phyloP scores from a whole-genome alignment of 2,888 invertebrate species.

The Psococerastis gibbosa region DNA sequence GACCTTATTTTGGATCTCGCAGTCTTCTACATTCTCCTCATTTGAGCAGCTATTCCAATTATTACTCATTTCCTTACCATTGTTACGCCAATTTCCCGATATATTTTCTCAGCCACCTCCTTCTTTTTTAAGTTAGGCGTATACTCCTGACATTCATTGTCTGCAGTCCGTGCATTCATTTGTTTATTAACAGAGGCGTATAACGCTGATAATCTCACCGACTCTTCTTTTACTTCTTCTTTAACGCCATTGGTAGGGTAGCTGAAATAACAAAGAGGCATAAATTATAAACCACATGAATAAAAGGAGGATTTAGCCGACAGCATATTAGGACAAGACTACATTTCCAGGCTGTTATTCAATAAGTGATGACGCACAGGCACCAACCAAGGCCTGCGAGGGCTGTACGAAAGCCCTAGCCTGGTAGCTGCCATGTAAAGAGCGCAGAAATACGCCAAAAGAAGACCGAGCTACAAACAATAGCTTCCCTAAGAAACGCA shows the following conservation, averaged over 20 bases:
- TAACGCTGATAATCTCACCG: conserved; percentile 25
- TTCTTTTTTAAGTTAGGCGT: conserved; percentile 18
- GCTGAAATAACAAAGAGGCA: conserved; percentile 25
- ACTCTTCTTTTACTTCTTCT: conserved; percentile 26
- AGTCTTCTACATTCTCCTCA: too few relatives aligned
- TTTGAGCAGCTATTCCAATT: background rate
- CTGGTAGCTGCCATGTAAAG: too few relatives aligned
- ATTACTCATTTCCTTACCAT: conserved; percentile 24
- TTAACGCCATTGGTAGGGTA: conserved; percentile 30
- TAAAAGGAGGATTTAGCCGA: too few relatives aligned
- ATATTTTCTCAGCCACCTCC: conserved; percentile 26
- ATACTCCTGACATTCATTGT: conserved; percentile 20
- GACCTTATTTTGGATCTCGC: too few relatives aligned
- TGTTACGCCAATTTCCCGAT: conserved; percentile 41
- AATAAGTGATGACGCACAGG: too few relatives aligned
- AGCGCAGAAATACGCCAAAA: too few relatives aligned
- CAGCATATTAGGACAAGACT: too few relatives aligned
- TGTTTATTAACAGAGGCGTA: conserved; percentile 21
- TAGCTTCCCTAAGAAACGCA: too few relatives aligned
- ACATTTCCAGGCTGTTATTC: too few relatives aligned
- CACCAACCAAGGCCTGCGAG: too few relatives aligned
- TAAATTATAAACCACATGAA: conserved; percentile 18
- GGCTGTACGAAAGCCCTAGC: too few relatives aligned
- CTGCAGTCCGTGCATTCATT: conserved; percentile 35
- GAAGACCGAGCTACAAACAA: too few relatives aligned